These are phyloP conservation scores for Caiman crocodilus DNA, from an alignment of 2,797 vertebrate species.

Conservation along the genomic window DNA sequence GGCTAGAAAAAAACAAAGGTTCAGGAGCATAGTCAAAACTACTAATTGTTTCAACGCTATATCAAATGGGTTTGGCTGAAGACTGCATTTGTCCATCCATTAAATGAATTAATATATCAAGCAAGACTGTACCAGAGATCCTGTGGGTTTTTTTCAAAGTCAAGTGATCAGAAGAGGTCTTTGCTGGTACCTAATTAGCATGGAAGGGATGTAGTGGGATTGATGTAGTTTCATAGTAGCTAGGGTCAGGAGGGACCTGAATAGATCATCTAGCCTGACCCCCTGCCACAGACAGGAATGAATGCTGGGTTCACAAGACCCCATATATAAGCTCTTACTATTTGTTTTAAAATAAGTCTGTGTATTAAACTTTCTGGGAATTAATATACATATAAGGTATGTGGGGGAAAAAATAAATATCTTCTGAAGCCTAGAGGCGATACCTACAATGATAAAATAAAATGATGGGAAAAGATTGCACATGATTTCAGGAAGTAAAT, in stretches of 20 bases:
- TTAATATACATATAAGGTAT: neutral
- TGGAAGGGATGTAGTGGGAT: neutral
- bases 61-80: too few relatives aligned
- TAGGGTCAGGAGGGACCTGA: too few relatives aligned
- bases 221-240: too few relatives aligned
- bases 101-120: neutral
- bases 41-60: too few relatives aligned
- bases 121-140: neutral
- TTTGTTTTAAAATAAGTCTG: neutral
- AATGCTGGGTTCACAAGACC: neutral
- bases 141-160: neutral
- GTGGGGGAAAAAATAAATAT: neutral
- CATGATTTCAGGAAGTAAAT: neutral
- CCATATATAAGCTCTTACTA: neutral
- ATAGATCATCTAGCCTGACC: too few relatives aligned
- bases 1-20: neutral
- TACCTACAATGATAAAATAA: neutral
- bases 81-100: neutral
- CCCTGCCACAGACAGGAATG: too few relatives aligned
- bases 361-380: neutral
- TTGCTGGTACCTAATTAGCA: neutral
- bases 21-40: neutral
- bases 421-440: neutral
- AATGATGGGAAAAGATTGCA: neutral
- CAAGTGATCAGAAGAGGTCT: neutral